Evolutionary conservation across 1,140 invertebrate species (phyloP).

Genomic region (Drosophila sturtevanti): DNA sequence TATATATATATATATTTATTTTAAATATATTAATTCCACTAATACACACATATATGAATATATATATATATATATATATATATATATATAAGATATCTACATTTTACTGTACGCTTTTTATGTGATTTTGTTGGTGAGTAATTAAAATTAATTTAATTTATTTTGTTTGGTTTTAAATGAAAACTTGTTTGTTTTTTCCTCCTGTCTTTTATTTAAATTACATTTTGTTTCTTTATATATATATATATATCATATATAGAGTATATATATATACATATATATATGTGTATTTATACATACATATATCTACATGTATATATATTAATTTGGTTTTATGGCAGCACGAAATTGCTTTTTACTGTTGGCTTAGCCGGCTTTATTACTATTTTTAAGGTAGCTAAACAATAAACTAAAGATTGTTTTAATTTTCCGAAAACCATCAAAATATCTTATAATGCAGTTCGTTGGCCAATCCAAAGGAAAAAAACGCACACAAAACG

Average conservation of each 20-base stretch:
- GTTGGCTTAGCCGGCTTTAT: conserved; percentile 66
- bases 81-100: conserved; percentile 63
- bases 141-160: conserved; percentile 80
- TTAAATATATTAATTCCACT: conserved; percentile 75
- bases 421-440: conserved; percentile 6
- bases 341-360: conserved; percentile 72
- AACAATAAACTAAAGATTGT: conserved; percentile 45
- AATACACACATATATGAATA: conserved; percentile 56
- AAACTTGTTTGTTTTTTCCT: conserved; percentile 56
- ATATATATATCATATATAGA: conserved; percentile 8
- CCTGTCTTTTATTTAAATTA: conserved; percentile 70
- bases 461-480: conserved; percentile 53
- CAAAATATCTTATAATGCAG: conserved; percentile 28
- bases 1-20: conserved; percentile 50
- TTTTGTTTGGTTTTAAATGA: conserved; percentile 60
- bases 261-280: conserved; percentile 3
- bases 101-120: conserved; percentile 76
- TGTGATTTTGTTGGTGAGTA: conserved; percentile 72
- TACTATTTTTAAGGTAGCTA: conserved; percentile 58
- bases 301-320: conserved; percentile 28
- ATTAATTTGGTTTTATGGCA: conserved; percentile 77
- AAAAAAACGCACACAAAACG: conserved; percentile 63
- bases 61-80: conserved; percentile 70
- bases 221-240: conserved; percentile 21
- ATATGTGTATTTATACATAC: conserved; percentile 3